Conservation (phyloP, 2,888 invertebrate genomes). For the Nomada flava region DNA sequence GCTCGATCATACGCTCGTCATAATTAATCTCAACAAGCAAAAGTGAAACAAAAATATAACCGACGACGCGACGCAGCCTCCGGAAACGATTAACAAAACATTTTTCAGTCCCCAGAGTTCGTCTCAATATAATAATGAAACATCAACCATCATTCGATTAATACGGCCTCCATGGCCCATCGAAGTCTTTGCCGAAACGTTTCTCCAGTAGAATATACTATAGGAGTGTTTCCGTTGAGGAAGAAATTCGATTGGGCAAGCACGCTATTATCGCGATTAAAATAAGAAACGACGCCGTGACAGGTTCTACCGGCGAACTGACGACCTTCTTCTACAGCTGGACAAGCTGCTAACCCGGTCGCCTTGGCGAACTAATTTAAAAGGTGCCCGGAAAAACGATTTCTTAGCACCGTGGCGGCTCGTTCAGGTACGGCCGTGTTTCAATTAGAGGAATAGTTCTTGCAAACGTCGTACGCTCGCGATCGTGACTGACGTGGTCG, state of each 20-base stretch:
- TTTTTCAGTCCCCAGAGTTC: no score
- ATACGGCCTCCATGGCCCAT: no score
- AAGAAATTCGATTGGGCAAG: slow-evolving; percentile 30
- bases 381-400: slow-evolving; percentile 34
- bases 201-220: slow-evolving; percentile 13
- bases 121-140: no score
- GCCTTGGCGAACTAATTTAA: slow-evolving; percentile 58
- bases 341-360: slow-evolving; percentile 12
- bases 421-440: slow-evolving; percentile 8
- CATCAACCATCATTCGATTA: no score
- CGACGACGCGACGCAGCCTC: no score
- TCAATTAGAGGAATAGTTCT: slow-evolving; percentile 36
- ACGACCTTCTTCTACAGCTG: slow-evolving; percentile 18
- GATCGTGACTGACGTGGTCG: slow-evolving; percentile 18
- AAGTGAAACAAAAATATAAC: no score
- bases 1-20: no score
- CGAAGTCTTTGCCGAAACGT: no score
- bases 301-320: slow-evolving; percentile 23
- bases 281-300: slow-evolving; percentile 62
- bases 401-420: neutral
- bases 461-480: neutral
- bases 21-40: no score
- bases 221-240: neutral
- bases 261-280: slow-evolving; percentile 68
- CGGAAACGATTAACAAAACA: no score